Conservation (phyloP, 2,888 invertebrate genomes). For the Anagyrus pseudococci region DNA sequence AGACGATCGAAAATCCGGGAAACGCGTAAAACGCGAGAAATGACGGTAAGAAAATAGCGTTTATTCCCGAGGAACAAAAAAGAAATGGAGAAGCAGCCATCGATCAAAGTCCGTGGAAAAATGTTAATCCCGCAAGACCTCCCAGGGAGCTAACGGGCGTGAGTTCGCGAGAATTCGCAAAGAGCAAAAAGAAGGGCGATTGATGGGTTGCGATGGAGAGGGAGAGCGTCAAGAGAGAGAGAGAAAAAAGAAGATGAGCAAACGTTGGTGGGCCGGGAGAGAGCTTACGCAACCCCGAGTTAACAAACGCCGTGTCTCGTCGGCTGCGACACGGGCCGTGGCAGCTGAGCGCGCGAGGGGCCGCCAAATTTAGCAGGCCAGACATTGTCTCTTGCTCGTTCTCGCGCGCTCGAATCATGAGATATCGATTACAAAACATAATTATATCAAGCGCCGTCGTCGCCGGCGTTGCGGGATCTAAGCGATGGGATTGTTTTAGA, state of each 20-base stretch:
- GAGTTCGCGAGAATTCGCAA: neutral
- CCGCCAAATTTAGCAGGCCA: slow-evolving; percentile 54
- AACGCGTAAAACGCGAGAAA: neutral
- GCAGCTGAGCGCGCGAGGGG: slow-evolving; percentile 45
- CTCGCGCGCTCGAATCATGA: slow-evolving; percentile 37
- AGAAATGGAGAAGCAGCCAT: neutral
- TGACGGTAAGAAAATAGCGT: neutral
- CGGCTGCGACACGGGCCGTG: slow-evolving; percentile 13
- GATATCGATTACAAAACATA: slow-evolving; percentile 57
- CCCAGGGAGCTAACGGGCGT: neutral
- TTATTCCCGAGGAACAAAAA: neutral
- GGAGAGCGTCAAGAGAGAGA: neutral
- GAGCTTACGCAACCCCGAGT: slow-evolving; percentile 53
- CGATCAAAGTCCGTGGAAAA: neutral
- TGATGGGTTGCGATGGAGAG: neutral
- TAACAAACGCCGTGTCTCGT: slow-evolving; percentile 45
- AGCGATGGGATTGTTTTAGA: too few species aligned
- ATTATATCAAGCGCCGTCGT: slow-evolving; percentile 25
- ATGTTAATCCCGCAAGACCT: neutral
- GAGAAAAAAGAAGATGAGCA: neutral
- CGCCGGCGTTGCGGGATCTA: too few species aligned
- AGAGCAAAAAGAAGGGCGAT: neutral
- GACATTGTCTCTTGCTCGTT: slow-evolving; percentile 47
- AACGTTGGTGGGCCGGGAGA: neutral
- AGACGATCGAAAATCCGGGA: neutral